These are phyloP conservation scores for Eidolon dupreanum DNA, from an alignment of 2,797 vertebrate species.

Conservation along the genomic window DNA sequence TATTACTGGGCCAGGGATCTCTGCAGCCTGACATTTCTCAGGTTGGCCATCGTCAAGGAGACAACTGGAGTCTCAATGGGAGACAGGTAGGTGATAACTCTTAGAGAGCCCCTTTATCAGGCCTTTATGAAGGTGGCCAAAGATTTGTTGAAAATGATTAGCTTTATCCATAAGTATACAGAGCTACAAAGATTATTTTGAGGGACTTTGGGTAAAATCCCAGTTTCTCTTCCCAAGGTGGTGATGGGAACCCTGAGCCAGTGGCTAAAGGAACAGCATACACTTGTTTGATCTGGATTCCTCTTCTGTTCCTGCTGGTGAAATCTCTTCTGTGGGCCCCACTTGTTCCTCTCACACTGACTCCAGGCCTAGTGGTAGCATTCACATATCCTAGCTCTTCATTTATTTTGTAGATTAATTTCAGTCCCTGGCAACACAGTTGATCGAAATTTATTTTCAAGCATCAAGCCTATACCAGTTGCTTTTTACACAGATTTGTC, in stretches of 20 bases:
- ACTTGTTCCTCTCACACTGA: not conserved
- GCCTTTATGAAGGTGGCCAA: not conserved
- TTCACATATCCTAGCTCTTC: not conserved
- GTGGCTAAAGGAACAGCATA: not conserved
- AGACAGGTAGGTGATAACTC: not conserved
- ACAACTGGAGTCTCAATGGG: not conserved
- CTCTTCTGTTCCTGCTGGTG: not conserved
- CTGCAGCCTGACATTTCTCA: not conserved
- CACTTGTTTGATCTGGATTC: not conserved
- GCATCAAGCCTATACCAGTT: not conserved
- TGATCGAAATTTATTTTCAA: constrained; percentile 35
- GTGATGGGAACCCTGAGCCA: not conserved
- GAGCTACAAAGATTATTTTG: not conserved
- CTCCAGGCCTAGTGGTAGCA: not conserved
- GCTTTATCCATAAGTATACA: not conserved
- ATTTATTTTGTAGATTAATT: not conserved
- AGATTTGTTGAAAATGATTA: not conserved
- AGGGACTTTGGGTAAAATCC: not conserved
- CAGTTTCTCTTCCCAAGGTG: not conserved
- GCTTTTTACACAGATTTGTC: constrained; percentile 50
- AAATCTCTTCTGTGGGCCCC: not conserved
- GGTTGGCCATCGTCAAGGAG: not conserved
- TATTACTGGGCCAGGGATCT: not conserved
- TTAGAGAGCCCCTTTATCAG: not conserved
- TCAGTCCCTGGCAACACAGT: not conserved